Evolutionary conservation across 2,113 vertebrate genomes (phyloP).

Genomic region (Hystrix brachyura): DNA sequence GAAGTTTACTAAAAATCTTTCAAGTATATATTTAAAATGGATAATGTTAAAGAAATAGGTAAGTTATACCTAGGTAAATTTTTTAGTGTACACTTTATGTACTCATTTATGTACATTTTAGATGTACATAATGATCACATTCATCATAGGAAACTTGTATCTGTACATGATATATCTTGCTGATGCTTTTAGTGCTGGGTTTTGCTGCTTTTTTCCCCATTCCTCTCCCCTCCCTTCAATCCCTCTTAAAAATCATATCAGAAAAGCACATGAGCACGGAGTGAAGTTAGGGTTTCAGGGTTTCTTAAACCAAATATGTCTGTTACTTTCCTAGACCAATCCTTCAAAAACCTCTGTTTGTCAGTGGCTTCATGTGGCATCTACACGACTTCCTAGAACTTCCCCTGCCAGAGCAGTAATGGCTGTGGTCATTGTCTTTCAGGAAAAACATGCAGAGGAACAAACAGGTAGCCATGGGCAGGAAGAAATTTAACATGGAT

Average conservation of each 20-base stretch:
- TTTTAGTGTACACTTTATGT: background rate
- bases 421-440: constrained; percentile 12
- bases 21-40: fast-evolving
- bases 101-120: too few species aligned
- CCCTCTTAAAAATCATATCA: background rate
- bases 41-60: fast-evolving
- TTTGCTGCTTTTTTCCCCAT: too few species aligned
- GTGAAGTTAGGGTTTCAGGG: background rate
- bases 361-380: fast-evolving
- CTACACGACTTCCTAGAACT: fast-evolving
- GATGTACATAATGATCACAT: too few species aligned
- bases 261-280: background rate
- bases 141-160: too few species aligned
- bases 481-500: constrained; percentile 99
- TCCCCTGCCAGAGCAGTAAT: background rate
- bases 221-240: too few species aligned
- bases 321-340: background rate
- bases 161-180: too few species aligned
- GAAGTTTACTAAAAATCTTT: background rate
- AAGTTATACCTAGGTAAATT: background rate
- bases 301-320: background rate
- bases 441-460: constrained; percentile 99
- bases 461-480: constrained; percentile 99
- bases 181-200: too few species aligned
- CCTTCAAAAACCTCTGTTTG: fast-evolving